Conservation (phyloP, 2,113 vertebrate species). For the Perca fluviatilis region DNA sequence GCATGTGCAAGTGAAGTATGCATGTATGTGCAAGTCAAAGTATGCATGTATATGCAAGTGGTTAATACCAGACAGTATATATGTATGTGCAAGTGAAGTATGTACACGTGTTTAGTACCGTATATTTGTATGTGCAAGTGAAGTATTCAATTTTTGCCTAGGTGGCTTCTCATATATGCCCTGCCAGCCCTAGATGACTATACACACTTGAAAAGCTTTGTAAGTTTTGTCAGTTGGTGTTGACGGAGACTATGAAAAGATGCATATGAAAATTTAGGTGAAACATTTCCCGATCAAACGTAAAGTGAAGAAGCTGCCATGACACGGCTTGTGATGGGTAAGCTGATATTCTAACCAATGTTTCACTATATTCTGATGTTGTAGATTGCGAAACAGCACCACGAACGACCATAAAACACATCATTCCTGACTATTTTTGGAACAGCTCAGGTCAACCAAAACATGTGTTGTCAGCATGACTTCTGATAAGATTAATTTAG, state of each 20-base stretch:
- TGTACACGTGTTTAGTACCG: too few relatives aligned
- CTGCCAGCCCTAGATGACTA: background rate
- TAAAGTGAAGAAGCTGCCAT: conserved; percentile 2
- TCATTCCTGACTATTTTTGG: background rate
- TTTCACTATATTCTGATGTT: background rate
- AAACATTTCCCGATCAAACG: too few relatives aligned
- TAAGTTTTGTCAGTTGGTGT: background rate
- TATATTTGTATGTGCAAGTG: too few relatives aligned
- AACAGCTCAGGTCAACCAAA: conserved; percentile 15
- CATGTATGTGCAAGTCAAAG: too few relatives aligned
- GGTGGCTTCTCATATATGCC: background rate
- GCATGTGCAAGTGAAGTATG: too few relatives aligned
- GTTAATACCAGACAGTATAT: too few relatives aligned
- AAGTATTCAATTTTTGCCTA: too few relatives aligned
- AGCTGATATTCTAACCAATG: background rate
- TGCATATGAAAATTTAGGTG: too few relatives aligned
- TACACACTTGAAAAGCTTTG: background rate
- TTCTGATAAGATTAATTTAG: conserved; percentile 11
- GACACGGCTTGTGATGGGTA: background rate
- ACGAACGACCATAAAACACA: background rate
- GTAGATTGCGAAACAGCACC: background rate
- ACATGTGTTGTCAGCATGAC: conserved; percentile 4
- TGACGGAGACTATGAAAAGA: too few relatives aligned
- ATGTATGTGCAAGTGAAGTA: too few relatives aligned
- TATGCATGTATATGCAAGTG: too few relatives aligned